These are phyloP conservation scores for Ichneumon xanthorius DNA, from an alignment of 2,888 invertebrate species.

Conservation along the genomic window DNA sequence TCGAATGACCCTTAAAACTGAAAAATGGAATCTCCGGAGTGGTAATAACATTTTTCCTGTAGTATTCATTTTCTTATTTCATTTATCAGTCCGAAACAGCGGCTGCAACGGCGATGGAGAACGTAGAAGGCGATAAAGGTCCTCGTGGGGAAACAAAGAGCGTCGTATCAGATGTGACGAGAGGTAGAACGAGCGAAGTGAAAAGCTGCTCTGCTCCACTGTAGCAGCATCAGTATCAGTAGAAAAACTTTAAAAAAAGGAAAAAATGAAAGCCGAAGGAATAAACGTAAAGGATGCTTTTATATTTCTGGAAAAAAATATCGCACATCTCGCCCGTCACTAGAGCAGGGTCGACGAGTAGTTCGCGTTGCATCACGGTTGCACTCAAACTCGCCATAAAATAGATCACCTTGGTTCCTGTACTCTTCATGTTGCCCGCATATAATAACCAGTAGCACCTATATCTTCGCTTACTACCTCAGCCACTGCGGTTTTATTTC, in stretches of 20 bases:
- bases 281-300: constrained; percentile 54
- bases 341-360: constrained; percentile 14
- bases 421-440: constrained; percentile 38
- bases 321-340: constrained; percentile 23
- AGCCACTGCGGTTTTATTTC: constrained; percentile 32
- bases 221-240: neutral
- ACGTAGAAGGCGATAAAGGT: constrained; percentile 27
- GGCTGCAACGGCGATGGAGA: neutral
- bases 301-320: constrained; percentile 51
- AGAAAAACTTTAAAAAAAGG: constrained; percentile 23
- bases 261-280: constrained; percentile 44
- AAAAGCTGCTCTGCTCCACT: neutral
- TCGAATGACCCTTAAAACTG: neutral
- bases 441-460: constrained; percentile 25
- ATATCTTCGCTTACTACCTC: constrained; percentile 12
- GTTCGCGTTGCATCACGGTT: constrained; percentile 37
- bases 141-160: constrained; percentile 35
- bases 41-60: neutral
- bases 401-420: constrained; percentile 43
- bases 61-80: neutral
- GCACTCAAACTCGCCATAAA: constrained; percentile 56
- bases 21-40: neutral
- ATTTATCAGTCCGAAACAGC: neutral
- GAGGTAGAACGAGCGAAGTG: constrained; percentile 15
- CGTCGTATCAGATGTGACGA: constrained; percentile 42